These are phyloP conservation scores for Lithophane ornitopus DNA, from an alignment of 2,888 invertebrate species.

Conservation along the genomic window DNA sequence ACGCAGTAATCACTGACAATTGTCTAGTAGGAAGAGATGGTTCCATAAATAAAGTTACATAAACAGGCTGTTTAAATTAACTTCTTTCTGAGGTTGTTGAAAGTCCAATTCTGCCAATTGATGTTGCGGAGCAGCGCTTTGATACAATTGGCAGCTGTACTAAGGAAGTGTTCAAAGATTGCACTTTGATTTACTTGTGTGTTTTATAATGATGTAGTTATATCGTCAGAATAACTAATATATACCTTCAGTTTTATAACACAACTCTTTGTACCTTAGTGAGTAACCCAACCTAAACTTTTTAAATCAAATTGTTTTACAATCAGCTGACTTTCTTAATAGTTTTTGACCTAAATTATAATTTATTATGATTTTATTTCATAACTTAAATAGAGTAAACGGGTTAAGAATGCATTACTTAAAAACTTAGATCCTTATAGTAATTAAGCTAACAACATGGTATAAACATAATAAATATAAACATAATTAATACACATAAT, in stretches of 20 bases:
- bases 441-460: background rate
- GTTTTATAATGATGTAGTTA: background rate
- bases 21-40: constrained; percentile 51
- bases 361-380: background rate
- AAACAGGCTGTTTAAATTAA: constrained; percentile 46
- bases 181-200: constrained; percentile 2
- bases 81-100: constrained; percentile 33
- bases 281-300: background rate
- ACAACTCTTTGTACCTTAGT: too few species aligned
- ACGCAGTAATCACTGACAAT: constrained; percentile 56
- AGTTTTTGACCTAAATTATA: background rate
- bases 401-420: background rate
- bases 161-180: constrained; percentile 19
- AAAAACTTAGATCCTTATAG: background rate
- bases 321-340: background rate
- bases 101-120: constrained; percentile 55
- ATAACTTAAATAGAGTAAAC: background rate
- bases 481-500: too few species aligned
- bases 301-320: background rate
- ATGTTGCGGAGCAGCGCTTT: constrained; percentile 30
- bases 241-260: background rate
- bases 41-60: constrained; percentile 51
- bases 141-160: constrained; percentile 34
- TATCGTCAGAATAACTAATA: background rate
- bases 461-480: too few species aligned